Percentiles rank a stretch among this genome's conserved stretches.
These are phyloP conservation scores for Pollimyrus isidori DNA, from an alignment of 2,113 vertebrate genomes.

Conservation along the genomic window DNA sequence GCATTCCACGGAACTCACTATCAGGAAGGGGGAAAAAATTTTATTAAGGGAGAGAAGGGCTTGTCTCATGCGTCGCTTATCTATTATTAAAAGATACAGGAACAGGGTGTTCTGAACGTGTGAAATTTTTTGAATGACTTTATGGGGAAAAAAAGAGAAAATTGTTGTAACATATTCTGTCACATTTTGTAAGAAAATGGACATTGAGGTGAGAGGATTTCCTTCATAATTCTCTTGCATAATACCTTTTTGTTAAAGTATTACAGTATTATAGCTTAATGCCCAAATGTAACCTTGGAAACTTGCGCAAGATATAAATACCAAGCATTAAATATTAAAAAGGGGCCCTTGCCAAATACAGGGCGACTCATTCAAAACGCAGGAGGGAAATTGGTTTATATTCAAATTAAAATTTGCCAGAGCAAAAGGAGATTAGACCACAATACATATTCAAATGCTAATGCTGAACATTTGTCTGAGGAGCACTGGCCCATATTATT, in stretches of 20 bases:
- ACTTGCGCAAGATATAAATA: conserved; percentile 41
- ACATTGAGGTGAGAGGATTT: conserved; percentile 15
- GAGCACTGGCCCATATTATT: conserved; percentile 49
- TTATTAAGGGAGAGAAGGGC: conserved; percentile 3
- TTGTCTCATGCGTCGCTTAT: conserved; percentile 15
- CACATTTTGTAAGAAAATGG: conserved; percentile 17
- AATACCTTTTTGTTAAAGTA: conserved; percentile 22
- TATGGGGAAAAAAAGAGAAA: neutral
- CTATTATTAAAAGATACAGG: conserved; percentile 23
- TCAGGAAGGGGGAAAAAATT: conserved; percentile 8
- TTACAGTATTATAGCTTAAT: conserved; percentile 35
- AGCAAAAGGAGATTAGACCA: conserved; percentile 44
- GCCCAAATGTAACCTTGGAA: conserved; percentile 47
- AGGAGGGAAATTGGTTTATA: conserved; percentile 45
- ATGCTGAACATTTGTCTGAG: conserved; percentile 49
- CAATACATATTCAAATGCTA: conserved; percentile 58
- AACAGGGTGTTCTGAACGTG: conserved; percentile 9
- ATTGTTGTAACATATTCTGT: conserved; percentile 1
- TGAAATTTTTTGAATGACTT: conserved; percentile 20
- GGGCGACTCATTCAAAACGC: conserved; percentile 41
- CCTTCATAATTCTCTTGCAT: conserved; percentile 8
- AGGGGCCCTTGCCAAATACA: conserved; percentile 43
- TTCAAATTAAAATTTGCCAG: conserved; percentile 51
- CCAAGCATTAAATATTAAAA: conserved; percentile 56
- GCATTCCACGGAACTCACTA: conserved; percentile 13